These are phyloP conservation scores for Camelus bactrianus DNA, from an alignment of 2,113 vertebrate species.

Conservation along the genomic window DNA sequence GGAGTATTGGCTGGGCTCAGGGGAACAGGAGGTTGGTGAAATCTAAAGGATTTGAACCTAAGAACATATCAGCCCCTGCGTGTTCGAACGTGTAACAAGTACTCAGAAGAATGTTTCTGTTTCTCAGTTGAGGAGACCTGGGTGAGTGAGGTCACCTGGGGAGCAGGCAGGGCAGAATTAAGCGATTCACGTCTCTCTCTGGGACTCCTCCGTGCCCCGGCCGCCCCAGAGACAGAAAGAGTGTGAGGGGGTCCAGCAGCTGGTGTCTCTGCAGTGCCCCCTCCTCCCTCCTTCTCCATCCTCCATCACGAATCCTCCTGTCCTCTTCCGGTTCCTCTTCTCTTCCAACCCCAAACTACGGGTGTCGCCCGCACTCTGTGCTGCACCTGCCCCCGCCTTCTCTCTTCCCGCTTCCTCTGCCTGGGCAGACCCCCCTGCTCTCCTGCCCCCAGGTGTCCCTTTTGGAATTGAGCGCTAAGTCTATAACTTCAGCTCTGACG, in stretches of 20 bases:
- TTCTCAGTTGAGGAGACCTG: background rate
- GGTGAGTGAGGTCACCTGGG: background rate
- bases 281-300: accelerated
- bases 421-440: background rate
- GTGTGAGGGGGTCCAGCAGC: background rate
- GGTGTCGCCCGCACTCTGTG: accelerated
- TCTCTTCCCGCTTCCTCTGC: accelerated
- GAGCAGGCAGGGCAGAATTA: background rate
- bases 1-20: accelerated
- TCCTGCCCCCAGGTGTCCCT: accelerated
- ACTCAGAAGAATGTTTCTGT: background rate
- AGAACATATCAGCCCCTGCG: accelerated
- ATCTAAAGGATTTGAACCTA: background rate
- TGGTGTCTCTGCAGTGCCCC: accelerated
- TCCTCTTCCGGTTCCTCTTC: background rate
- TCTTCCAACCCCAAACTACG: too few species aligned
- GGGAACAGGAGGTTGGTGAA: too few species aligned
- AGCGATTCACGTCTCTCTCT: background rate
- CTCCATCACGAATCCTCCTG: background rate
- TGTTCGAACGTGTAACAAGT: background rate
- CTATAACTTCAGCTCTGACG: background rate
- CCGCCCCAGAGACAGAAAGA: background rate
- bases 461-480: accelerated
- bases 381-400: accelerated
- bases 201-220: background rate